Evolutionary conservation across 2,888 invertebrate species (phyloP), one percentile per base, ranked within the genome.

Genomic region (Podabrus alpinus): DNA sequence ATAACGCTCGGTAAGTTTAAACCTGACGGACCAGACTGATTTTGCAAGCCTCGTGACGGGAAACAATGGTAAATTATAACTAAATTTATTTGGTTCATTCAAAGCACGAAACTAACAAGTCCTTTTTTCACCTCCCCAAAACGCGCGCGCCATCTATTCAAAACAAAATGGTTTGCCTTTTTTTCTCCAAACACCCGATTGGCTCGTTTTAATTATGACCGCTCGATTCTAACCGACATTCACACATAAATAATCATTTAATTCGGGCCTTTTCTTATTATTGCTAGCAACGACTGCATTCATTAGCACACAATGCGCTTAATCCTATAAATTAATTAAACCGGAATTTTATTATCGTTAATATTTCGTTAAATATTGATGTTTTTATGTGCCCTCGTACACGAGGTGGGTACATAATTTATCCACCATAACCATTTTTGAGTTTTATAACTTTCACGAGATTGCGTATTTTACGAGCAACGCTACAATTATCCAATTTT

Each of bases 271-370:
- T 75, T 79, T 75, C n/a, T 45, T 45, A 45, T 45, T 45, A 45
- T 45, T n/a, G n/a, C n/a, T 45, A 45, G 45, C 64, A 77, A 74
- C 66, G 69, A 59, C 68, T 68, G 69, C 69, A 77, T 78, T 80
- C 79, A 77, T 80, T 80, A 80, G 79, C 80, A 80, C 80, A 80
- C 80, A 80, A 80, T 80, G 76, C 62, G 13, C 79, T 74, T 74
- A 80, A 68, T 74, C 77, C 76, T 77, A 80, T 80, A 80, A 80
- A 80, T 80, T 80, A 80, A 80, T 80, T 79, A 76, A 77, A 73
- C 73, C 74, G 75, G 80, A 80, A 80, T 80, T 78, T 79, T 80
- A 80, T 80, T 80, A 80, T 77, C 80, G 79, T 80, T 80, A 79
- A 79, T 80, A 79, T 80, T 80, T 80, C 79, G 79, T 71, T 73